Evolutionary conservation across 2,888 invertebrate species (phyloP).

Genomic region (Sarcophaga rosellei): DNA sequence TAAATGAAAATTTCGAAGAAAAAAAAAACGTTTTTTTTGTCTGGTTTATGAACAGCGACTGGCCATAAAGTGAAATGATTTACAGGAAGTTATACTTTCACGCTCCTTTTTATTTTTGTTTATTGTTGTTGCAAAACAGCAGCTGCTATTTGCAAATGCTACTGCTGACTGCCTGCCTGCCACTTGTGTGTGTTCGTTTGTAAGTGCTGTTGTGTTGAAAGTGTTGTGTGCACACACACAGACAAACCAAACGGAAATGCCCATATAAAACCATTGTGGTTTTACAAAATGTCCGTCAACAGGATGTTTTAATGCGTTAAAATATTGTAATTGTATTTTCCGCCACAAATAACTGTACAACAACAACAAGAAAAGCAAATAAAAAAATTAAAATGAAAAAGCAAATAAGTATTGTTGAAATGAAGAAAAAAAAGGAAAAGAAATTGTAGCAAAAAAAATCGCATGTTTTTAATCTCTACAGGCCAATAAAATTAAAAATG

Average conservation of each 20-base stretch:
- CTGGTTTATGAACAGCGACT: background rate
- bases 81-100: background rate
- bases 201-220: slow-evolving; percentile 12
- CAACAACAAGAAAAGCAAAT: background rate
- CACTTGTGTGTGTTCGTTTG: background rate
- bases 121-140: background rate
- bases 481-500: too few relatives aligned
- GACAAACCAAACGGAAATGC: slow-evolving; percentile 47
- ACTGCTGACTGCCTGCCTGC: too few relatives aligned
- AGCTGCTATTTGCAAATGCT: background rate
- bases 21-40: too few relatives aligned
- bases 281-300: slow-evolving; percentile 56
- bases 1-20: too few relatives aligned
- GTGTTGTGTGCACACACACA: background rate
- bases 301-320: slow-evolving; percentile 64
- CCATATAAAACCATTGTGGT: slow-evolving; percentile 59
- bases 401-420: slow-evolving; percentile 30
- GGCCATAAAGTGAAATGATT: slow-evolving; percentile 30
- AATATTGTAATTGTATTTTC: slow-evolving; percentile 62
- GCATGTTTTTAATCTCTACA: background rate
- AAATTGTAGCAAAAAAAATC: background rate
- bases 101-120: background rate
- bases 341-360: slow-evolving; percentile 20
- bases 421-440: background rate
- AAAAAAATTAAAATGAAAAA: slow-evolving; percentile 39